Base-by-base conservation (phyloP, 2,888 invertebrate genomes). In the Rambutsinella grinnellia region DNA sequence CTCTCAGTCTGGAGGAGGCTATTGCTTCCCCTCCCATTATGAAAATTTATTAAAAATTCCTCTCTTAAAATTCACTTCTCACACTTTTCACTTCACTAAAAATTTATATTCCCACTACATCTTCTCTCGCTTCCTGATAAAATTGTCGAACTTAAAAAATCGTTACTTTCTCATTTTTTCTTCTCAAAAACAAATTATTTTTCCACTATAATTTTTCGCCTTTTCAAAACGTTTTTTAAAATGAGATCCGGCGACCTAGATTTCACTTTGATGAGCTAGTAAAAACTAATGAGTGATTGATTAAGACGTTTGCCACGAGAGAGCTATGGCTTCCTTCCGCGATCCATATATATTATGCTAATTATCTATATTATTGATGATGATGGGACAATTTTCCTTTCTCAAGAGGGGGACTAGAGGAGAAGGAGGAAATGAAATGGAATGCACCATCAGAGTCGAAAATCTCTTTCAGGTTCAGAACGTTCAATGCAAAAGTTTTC, bases 1-100 rank as follows among this genome's bases (percentile, higher is more conserved):
- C n/a, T n/a, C 24, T 23, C 66, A n/a, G 44, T 54, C 26, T 63
- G 23, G 51, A 44, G 47, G 62, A 51, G 21, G 58, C 28, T 5
- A 51, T 56, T 57, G 62, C 68, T 60, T 68, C 68, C 68, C 66
- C 65, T 57, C 74, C 75, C 75, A 75, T 75, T 67, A 47, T 68
- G 15, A 23, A 19, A 17, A 2, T 13, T 26, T 8, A 23, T 61
- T 47, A 23, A 6, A 53, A 17, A 21, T 54, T 26, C 17, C 54
- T 54, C 23, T 54, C 13, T 10, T 2, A 21, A 54, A 23, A 1
- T 54, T 23, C 8, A 8, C 23, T 54, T 54, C 26, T 51, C 51
- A 21, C 54, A 54, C n/a, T n/a, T n/a, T n/a, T n/a, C n/a, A n/a
- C n/a, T n/a, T n/a, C n/a, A n/a, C n/a, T n/a, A n/a, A n/a, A n/a